phyloP scores from a whole-genome alignment of 2,797 vertebrate species.

The Phoxinus dragarum region DNA sequence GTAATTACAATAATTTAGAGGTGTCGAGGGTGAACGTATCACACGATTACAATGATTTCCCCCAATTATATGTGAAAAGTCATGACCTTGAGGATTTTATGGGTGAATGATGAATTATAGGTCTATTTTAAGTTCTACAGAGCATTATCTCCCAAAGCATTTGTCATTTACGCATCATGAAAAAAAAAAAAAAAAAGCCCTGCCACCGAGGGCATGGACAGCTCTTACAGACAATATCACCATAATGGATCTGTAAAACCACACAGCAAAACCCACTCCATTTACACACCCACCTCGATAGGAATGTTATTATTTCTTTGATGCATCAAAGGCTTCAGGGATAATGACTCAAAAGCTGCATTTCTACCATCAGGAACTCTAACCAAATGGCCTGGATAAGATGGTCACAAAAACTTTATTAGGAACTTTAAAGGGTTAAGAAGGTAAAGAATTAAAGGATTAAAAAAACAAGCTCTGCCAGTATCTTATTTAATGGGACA shows the following conservation, averaged over 20 bases:
- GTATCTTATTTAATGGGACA: not conserved
- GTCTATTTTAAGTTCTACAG: constrained; percentile 1
- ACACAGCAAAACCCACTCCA: not conserved
- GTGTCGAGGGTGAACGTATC: not conserved
- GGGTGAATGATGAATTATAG: constrained; percentile 46
- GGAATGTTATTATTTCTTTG: constrained; percentile 21
- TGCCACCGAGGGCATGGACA: not conserved
- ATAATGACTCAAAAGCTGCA: constrained; percentile 24
- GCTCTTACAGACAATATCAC: constrained; percentile 1
- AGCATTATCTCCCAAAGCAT: constrained; percentile 44
- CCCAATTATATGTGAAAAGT: constrained; percentile 13
- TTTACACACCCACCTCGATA: not conserved
- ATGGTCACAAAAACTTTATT: not conserved
- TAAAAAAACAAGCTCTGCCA: not conserved
- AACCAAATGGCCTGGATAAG: constrained; percentile 23
- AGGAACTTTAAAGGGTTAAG: constrained; percentile 1
- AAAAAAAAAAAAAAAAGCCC: not conserved
- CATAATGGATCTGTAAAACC: constrained; percentile 20
- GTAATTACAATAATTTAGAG: constrained; percentile 34
- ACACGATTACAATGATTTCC: constrained; percentile 37
- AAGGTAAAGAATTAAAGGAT: too few relatives aligned
- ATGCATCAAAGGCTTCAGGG: constrained; percentile 25
- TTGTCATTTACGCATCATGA: constrained; percentile 16
- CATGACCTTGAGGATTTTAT: constrained; percentile 1
- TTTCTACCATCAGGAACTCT: constrained; percentile 28